Evolutionary conservation across 2,113 vertebrate species (phyloP), one percentile per base, ranked within the genome.

Genomic region (Entomyzon cyanotis): DNA sequence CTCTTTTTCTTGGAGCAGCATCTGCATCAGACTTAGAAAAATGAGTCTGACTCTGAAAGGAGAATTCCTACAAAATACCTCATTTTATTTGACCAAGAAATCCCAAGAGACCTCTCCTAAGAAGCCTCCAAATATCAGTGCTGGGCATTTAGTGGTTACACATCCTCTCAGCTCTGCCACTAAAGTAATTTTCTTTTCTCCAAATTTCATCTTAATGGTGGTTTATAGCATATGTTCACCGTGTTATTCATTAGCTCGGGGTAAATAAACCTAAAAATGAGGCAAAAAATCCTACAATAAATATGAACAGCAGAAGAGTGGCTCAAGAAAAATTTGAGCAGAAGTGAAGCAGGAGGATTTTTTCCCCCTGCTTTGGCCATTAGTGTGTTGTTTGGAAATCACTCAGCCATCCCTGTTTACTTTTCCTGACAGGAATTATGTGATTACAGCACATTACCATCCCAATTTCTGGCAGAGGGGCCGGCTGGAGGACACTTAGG

Each of bases 201-300:
- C 93, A 84, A 47, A 94, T 95, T 95, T 95, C 94, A 87, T 87
- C 96, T 94, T 97, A 95, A 97, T 96, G 93, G 94, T 95, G 86
- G 68, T 95, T 97, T 96, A 94, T 84, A 89, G 93, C 91, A 84
- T 93, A 93, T 95, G 93, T 84, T 95, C 94, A 49, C 58, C 30
- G 53, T 3, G 50, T 96, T 96, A 94, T 95, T 96, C 96, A 94
- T 95, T 96, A 97, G 84, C 86, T 95, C 44, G 28, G 93, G 84
- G 89, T 94, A 97, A 96, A 97, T 97, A 97, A 97, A 96, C 86
- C 91, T 44, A 93, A 93, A 97, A 96, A 93, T 49, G 94, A 93
- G 80, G 56, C 5, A 6, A 70, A 92, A 96, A 74, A 37, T n/a
- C 30, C 59, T 74, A 59, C 60, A 56, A 89, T 93, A 96, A 96